Percentiles rank a stretch among this genome's conserved stretches.
These are phyloP conservation scores for Scarus forsteni DNA, from an alignment of 2,797 vertebrate species.

Conservation along the genomic window DNA sequence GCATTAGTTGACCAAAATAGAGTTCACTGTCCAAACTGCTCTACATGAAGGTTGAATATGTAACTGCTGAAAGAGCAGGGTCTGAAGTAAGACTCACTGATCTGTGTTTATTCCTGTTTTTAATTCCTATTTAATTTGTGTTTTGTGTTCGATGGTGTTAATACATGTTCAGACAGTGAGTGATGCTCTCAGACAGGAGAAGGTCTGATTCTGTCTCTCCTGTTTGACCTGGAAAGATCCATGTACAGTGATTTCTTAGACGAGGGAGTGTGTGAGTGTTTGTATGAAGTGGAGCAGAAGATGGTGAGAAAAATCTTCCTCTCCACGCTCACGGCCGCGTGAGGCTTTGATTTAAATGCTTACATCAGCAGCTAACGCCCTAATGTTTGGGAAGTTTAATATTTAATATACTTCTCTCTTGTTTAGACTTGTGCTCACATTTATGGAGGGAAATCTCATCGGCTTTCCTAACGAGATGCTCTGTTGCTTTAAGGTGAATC, in stretches of 20 bases:
- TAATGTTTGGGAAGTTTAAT: neutral
- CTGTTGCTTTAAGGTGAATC: no score
- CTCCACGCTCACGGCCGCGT: neutral
- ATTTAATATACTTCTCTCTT: neutral
- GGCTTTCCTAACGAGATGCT: no score
- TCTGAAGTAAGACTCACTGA: no score
- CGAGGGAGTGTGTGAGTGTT: slow-evolving; percentile 23
- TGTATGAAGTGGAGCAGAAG: neutral
- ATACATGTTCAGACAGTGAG: slow-evolving; percentile 33
- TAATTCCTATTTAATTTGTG: neutral
- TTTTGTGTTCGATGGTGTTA: slow-evolving; percentile 15
- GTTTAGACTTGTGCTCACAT: neutral
- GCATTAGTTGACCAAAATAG: no score
- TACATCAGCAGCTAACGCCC: neutral
- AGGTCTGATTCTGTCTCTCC: slow-evolving; percentile 70
- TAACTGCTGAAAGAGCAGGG: no score
- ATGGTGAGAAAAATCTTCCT: neutral
- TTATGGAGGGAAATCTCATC: neutral
- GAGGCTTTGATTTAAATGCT: neutral
- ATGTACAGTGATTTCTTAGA: slow-evolving; percentile 50
- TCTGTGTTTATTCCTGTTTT: neutral
- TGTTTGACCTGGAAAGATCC: slow-evolving; percentile 76
- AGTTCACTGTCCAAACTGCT: no score
- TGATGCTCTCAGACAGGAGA: slow-evolving; percentile 63
- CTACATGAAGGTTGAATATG: no score